Conservation (phyloP, 2,797 vertebrate species). For the Tiaroga cobitis region DNA sequence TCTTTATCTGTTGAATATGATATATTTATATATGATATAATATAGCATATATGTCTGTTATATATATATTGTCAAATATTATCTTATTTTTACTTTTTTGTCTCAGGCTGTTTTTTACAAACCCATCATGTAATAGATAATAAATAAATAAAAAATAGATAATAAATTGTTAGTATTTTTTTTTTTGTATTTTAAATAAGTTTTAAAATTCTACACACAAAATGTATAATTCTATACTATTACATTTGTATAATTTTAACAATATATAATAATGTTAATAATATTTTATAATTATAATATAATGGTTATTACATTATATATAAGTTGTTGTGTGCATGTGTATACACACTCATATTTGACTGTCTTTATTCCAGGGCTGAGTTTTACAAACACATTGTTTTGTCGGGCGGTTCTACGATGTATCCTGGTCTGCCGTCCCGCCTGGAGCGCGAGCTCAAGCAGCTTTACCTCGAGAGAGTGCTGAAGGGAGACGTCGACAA, state of each 20-base stretch:
- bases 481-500: conserved; percentile 98
- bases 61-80: background rate
- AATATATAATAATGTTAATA: background rate
- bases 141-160: background rate
- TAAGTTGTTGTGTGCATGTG: background rate
- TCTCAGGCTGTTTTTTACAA: background rate
- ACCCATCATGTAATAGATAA: background rate
- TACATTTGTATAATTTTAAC: background rate
- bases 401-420: conserved; percentile 98
- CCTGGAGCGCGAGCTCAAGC: conserved; percentile 96
- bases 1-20: background rate
- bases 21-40: background rate
- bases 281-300: background rate
- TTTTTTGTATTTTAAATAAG: background rate
- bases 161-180: background rate
- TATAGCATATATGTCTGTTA: background rate
- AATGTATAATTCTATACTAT: background rate
- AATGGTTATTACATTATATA: background rate
- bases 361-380: conserved; percentile 83
- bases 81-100: background rate
- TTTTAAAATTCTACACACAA: background rate
- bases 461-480: conserved; percentile 97
- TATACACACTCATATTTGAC: background rate
- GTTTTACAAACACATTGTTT: conserved; percentile 99
- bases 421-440: conserved; percentile 96